Evolutionary conservation across 2,888 invertebrate species (phyloP), one percentile per base, ranked within the genome.

Genomic region (Branchellion lobata): DNA sequence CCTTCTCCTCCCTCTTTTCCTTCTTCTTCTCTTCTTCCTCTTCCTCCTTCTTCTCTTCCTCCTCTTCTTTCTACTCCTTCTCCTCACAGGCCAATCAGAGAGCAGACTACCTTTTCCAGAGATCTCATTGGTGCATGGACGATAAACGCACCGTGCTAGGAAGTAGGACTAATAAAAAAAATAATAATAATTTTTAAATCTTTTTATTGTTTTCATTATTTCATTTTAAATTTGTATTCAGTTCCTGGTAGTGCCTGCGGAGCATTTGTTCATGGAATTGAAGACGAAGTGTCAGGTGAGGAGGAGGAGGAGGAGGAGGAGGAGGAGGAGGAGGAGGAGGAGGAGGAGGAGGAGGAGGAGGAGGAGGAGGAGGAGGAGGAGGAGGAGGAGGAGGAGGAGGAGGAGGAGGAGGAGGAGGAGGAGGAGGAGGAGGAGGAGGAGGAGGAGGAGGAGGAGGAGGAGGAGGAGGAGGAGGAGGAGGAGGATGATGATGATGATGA

Each of bases 41-140:
- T 82, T 90, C 90, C 86, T 92, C 92, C 40, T 93, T 94, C 90
- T 94, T 94, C 85, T 93, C 91, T 84, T 92, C 94, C 5, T 27
- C 29, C 1, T 24, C 29, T 21, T 51, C 61, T 24, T 76, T 61
- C n/a, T 24, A 24, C 36, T 40, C 29, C 68, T 24, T 29, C 21
- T 24, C 69, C 47, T 40, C 29, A 65, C 40, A 27, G 40, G 14
- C 40, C 40, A 40, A 40, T 40, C 40, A 5, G 5, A 57, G 61
- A 24, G 14, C 3, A 24, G 61, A n/a, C 8, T 57, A 57, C 61
- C 24, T 57, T 5, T 57, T 57, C 61, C 61, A 57, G 61, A 8
- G 24, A 5, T 57, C 61, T 24, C 11, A 57, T 5, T 57, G 61
- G 61, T 18, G 21, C 61, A 57, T 57, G 61, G 61, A 57, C 3